A percentile compares a stretch with the other conserved stretches of the same genome.
Evolutionary conservation across 2,113 vertebrate species (phyloP).

Genomic region (Mixornis gularis): DNA sequence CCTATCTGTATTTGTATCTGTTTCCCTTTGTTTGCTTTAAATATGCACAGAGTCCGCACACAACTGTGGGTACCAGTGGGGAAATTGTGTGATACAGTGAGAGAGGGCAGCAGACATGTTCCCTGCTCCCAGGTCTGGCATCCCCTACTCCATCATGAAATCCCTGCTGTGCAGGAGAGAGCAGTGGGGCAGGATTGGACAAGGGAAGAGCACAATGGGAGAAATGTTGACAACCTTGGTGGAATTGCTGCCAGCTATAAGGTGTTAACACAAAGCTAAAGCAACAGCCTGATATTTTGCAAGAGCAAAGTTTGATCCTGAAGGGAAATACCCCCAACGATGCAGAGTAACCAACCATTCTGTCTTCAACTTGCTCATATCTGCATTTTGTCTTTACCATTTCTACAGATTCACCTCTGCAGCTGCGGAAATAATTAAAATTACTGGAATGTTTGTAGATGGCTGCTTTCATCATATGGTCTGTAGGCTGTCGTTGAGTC

Average conservation of each 20-base stretch:
- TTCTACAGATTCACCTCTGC: background rate
- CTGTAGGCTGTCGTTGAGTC: background rate
- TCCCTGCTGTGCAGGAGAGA: background rate
- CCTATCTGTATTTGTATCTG: background rate
- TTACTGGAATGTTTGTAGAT: background rate
- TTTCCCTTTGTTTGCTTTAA: background rate
- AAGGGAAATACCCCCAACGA: background rate
- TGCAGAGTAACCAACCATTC: background rate
- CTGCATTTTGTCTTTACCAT: background rate
- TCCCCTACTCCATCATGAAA: background rate
- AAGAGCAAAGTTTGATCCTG: background rate
- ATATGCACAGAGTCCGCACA: background rate
- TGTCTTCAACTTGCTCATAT: background rate
- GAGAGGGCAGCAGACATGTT: background rate
- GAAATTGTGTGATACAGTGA: background rate
- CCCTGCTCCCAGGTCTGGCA: background rate
- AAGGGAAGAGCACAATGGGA: background rate
- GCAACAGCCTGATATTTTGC: background rate
- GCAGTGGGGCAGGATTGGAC: background rate
- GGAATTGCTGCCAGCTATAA: background rate
- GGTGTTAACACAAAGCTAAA: background rate
- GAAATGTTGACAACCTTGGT: background rate
- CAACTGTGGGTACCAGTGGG: background rate
- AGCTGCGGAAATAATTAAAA: conserved; percentile 5
- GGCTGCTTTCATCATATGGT: background rate